Base-by-base conservation (phyloP, 2,888 invertebrate genomes). In the Spilarctia lutea region DNA sequence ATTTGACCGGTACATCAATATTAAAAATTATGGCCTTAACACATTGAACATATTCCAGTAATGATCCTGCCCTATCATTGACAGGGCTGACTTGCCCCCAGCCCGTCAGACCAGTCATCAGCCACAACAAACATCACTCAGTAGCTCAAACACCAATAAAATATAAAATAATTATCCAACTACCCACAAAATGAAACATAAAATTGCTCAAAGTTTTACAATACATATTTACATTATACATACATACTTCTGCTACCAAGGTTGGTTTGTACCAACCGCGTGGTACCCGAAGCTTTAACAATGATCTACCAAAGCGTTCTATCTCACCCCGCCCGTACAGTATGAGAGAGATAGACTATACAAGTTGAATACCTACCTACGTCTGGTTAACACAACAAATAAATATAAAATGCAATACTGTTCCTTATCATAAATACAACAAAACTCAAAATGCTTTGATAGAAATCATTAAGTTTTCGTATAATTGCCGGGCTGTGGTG, bases 171-270 rank as follows among this genome's bases (percentile, higher is more conserved):
- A 63, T 4, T 30, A 11, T 30, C 30, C 30, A 48, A 56, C 33
- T n/a, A 69, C 13, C n/a, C 52, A 35, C 35, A 16, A 33, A 20
- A n/a, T 69, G n/a, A 42, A 20, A 65, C 39, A 48, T 48, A 24
- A 24, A 45, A 65, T 71, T 30, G 45, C 71, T 71, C 45, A 71
- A 20, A 48, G 11, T 48, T 65, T 24, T 16, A 73, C 45, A 45
- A 52, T 73, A 39, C 24, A 60, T 27, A 56, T 65, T 56, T 71
- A 68, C 42, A 68, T 39, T 42, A 52, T n/a, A 35, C 65, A 27
- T 45, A 13, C 48, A 48, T 30, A 63, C 63, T 48, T 85, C 90
- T 91, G 91, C 82, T 84, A 84, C 89, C 89, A 90, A 91, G 91
- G 88, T 83, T 86, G 89, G 83, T 84, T 80, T 81, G 85, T 79